Percentiles rank a stretch among this genome's conserved stretches.
These are phyloP conservation scores for Phymastichus coffea DNA, from an alignment of 1,140 invertebrate species.

Conservation along the genomic window DNA sequence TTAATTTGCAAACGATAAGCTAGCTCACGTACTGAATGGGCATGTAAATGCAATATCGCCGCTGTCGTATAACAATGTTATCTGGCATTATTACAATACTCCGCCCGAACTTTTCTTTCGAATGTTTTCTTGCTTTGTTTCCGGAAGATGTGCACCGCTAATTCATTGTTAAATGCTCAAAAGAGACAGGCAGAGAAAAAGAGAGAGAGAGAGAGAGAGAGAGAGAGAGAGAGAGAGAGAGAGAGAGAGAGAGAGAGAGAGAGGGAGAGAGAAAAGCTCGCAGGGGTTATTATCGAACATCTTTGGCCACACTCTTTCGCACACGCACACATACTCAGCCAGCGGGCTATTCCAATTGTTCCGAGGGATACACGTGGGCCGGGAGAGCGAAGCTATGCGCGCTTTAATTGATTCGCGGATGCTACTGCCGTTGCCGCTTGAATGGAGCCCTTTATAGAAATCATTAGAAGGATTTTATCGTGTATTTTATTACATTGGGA, in stretches of 20 bases:
- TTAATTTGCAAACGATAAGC: conserved; percentile 21
- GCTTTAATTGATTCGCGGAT: conserved; percentile 14
- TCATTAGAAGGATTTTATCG: conserved; percentile 3
- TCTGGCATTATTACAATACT: conserved; percentile 5
- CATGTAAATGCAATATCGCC: conserved; percentile 24
- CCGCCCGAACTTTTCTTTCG: background rate
- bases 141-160: background rate
- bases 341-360: conserved; percentile 10
- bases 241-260: too few species aligned
- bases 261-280: background rate
- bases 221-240: too few species aligned
- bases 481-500: background rate
- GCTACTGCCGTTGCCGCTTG: background rate
- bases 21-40: background rate
- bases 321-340: background rate
- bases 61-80: conserved; percentile 21
- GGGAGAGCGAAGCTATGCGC: too few species aligned
- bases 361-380: too few species aligned
- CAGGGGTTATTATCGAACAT: background rate
- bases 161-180: conserved; percentile 14
- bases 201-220: too few species aligned
- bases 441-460: background rate
- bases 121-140: background rate
- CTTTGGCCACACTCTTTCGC: too few species aligned
- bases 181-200: too few species aligned